Percentiles rank a stretch among this genome's conserved stretches.
These are phyloP conservation scores for Babylonia areolata DNA, from an alignment of 1,140 invertebrate genomes.

Conservation along the genomic window DNA sequence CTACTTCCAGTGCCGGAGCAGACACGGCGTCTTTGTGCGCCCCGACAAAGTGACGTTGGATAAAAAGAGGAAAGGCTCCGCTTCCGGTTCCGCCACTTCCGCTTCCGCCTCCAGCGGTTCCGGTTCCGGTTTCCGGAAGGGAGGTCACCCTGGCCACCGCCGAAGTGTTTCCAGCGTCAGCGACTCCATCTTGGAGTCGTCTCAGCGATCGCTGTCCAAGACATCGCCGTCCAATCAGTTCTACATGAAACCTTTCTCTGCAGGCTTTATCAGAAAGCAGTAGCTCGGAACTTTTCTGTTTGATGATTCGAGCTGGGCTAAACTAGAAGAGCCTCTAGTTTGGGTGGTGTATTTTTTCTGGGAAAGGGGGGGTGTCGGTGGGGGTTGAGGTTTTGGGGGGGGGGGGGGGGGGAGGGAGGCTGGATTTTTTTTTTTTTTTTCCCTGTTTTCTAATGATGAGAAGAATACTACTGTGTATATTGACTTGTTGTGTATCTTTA, in stretches of 20 bases:
- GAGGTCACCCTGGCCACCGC: conserved; percentile 32
- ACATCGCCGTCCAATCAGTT: conserved; percentile 14
- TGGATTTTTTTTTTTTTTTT: not conserved
- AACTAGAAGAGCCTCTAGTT: no score
- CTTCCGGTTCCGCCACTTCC: no score
- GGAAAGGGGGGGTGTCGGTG: not conserved
- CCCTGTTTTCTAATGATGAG: not conserved
- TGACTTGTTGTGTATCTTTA: no score
- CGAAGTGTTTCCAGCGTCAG: conserved; percentile 39
- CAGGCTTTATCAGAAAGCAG: conserved; percentile 40
- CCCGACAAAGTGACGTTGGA: conserved; percentile 74
- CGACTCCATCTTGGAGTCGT: not conserved
- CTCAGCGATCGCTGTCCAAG: conserved; percentile 14
- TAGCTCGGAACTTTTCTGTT: not conserved
- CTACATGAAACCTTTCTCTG: conserved; percentile 35
- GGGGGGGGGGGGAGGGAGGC: not conserved
- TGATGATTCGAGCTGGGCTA: no score
- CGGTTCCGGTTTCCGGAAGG: conserved; percentile 47
- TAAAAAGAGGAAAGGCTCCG: conserved; percentile 65
- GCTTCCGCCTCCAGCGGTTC: not conserved
- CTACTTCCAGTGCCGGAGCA: conserved; percentile 91
- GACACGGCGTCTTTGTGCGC: conserved; percentile 92
- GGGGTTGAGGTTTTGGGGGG: not conserved
- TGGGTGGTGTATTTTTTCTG: no score
- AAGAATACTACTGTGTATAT: no score